Conservation (phyloP, 2,888 invertebrate species). For the Coenonympha arcania region DNA sequence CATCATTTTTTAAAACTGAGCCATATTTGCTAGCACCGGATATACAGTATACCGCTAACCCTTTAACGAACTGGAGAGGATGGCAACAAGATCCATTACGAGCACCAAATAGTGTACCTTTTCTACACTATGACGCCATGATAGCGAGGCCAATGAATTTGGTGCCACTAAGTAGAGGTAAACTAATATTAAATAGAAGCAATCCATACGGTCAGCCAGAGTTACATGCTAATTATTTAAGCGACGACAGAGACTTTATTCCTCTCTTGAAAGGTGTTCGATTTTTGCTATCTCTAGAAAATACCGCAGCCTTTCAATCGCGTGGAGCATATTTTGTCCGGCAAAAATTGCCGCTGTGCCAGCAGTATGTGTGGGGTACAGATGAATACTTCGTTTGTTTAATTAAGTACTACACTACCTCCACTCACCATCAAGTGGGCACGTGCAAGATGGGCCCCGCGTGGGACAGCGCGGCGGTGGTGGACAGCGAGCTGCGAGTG, state of each 20-base stretch:
- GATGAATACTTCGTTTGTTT: conserved; percentile 78
- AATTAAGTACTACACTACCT: conserved; percentile 70
- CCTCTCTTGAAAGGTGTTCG: conserved; percentile 75
- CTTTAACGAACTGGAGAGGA: conserved; percentile 56
- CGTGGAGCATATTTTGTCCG: conserved; percentile 71
- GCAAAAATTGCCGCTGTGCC: conserved; percentile 72
- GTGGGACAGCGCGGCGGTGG: conserved; percentile 75
- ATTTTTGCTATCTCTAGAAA: conserved; percentile 70
- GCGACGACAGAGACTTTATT: conserved; percentile 71
- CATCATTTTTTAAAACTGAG: conserved; percentile 72
- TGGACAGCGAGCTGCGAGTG: conserved; percentile 78
- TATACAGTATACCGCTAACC: conserved; percentile 74
- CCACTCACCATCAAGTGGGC: conserved; percentile 62
- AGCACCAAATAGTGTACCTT: conserved; percentile 45
- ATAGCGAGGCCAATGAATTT: conserved; percentile 73
- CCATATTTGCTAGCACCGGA: conserved; percentile 72
- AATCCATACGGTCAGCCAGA: conserved; percentile 81
- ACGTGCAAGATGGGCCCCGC: conserved; percentile 71
- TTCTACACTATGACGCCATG: conserved; percentile 76
- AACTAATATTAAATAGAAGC: conserved; percentile 72
- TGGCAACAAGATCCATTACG: conserved; percentile 67
- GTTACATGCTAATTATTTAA: conserved; percentile 78
- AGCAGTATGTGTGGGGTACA: conserved; percentile 71
- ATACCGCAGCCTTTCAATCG: conserved; percentile 72
- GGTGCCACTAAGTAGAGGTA: conserved; percentile 76